These are phyloP conservation scores for Mesaphorura yosii DNA, from an alignment of 1,140 invertebrate genomes.

Conservation along the genomic window DNA sequence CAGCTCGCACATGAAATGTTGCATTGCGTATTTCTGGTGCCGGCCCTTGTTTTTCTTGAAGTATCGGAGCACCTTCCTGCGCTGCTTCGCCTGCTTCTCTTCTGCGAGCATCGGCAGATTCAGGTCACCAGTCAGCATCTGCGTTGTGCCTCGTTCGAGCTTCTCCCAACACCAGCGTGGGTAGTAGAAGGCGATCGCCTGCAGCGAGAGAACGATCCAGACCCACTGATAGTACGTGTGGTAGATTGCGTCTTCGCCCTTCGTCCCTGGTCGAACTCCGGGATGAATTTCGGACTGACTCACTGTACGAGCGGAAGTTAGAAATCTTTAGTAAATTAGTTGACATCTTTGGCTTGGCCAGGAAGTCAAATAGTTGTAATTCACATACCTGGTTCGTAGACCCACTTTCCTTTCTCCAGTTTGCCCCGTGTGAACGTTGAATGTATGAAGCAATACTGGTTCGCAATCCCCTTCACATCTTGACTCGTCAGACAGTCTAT, in stretches of 20 bases:
- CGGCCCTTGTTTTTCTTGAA: slow-evolving; percentile 8
- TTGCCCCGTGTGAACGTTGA: slow-evolving; percentile 55
- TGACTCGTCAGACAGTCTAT: slow-evolving; percentile 49
- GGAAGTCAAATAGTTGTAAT: neutral
- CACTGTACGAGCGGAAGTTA: slow-evolving; percentile 11
- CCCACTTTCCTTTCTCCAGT: slow-evolving; percentile 17
- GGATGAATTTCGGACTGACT: slow-evolving; percentile 33
- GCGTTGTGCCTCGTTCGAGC: slow-evolving; percentile 31
- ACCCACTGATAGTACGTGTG: slow-evolving; percentile 37
- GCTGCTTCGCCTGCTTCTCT: slow-evolving; percentile 14
- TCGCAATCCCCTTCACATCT: slow-evolving; percentile 48
- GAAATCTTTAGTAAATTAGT: neutral
- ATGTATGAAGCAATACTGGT: slow-evolving; percentile 60
- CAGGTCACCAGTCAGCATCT: slow-evolving; percentile 31
- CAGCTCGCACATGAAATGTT: slow-evolving; percentile 71
- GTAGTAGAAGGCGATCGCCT: slow-evolving; percentile 34
- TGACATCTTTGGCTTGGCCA: neutral
- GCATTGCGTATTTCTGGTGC: slow-evolving; percentile 50
- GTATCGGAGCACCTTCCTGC: slow-evolving; percentile 9
- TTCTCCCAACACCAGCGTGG: slow-evolving; percentile 35
- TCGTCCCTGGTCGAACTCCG: slow-evolving; percentile 31
- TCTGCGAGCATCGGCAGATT: slow-evolving; percentile 23
- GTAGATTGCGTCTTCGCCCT: slow-evolving; percentile 30
- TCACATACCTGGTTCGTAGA: slow-evolving; percentile 14
- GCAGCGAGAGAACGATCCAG: slow-evolving; percentile 34